Conservation (phyloP, 1,140 invertebrate genomes). For the Musca domestica region DNA sequence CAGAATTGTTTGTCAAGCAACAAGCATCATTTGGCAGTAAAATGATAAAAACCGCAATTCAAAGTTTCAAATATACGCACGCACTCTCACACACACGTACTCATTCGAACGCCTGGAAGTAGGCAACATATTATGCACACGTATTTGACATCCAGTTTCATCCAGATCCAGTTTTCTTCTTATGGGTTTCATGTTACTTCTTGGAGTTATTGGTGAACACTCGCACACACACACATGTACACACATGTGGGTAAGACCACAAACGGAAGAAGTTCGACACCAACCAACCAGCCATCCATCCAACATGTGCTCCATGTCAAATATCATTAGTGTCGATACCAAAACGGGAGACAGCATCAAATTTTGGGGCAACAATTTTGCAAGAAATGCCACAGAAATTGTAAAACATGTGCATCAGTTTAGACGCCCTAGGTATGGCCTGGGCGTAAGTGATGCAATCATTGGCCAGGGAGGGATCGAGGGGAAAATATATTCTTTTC, state of each 20-base stretch:
- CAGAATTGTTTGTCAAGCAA: constrained; percentile 26
- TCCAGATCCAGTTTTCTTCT: not conserved
- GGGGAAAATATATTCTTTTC: too few relatives aligned
- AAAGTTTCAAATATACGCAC: constrained; percentile 19
- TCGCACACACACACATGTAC: too few relatives aligned
- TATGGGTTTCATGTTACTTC: not conserved
- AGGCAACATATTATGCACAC: constrained; percentile 6
- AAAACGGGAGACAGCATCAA: not conserved
- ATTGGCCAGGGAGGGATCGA: too few relatives aligned
- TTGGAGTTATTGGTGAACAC: constrained; percentile 1
- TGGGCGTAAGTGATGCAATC: too few relatives aligned
- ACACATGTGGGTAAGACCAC: too few relatives aligned
- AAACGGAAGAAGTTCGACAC: too few relatives aligned
- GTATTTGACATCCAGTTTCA: not conserved
- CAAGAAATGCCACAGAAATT: too few relatives aligned
- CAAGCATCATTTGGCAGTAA: constrained; percentile 27
- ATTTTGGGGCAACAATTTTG: too few relatives aligned
- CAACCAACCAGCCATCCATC: not conserved
- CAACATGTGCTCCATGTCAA: not conserved
- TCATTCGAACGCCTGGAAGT: not conserved
- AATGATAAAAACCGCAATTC: constrained; percentile 27
- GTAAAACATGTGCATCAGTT: too few relatives aligned
- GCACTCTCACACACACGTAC: not conserved
- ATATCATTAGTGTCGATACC: not conserved
- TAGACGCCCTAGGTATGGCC: too few relatives aligned